These are phyloP conservation scores for Dyspetes luteomarginatus DNA, from an alignment of 2,888 invertebrate genomes.

Conservation along the genomic window DNA sequence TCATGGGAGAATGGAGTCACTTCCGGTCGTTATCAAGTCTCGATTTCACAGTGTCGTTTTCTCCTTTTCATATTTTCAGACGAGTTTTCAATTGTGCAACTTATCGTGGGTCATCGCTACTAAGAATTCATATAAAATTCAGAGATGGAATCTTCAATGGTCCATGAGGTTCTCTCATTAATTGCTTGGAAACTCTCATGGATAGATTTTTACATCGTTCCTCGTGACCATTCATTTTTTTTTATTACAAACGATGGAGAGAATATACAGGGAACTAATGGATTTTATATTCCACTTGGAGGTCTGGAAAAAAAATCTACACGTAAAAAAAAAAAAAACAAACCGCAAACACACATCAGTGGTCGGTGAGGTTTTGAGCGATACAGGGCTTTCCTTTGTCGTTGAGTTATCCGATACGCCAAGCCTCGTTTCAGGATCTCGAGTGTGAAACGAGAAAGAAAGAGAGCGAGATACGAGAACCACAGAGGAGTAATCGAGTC, in stretches of 20 bases:
- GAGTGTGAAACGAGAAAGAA: neutral
- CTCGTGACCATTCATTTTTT: too few relatives aligned
- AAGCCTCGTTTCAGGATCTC: neutral
- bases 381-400: neutral
- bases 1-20: constrained; percentile 3
- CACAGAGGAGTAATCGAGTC: constrained; percentile 1
- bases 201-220: neutral
- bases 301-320: too few relatives aligned
- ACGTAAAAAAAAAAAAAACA: neutral
- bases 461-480: neutral
- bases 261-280: too few relatives aligned
- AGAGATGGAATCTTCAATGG: neutral
- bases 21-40: constrained; percentile 21
- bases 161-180: neutral
- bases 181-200: neutral
- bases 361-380: neutral
- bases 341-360: neutral
- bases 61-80: neutral
- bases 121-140: constrained; percentile 5
- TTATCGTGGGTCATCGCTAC: neutral
- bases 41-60: constrained; percentile 32
- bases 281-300: too few relatives aligned
- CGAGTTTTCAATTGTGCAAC: neutral
- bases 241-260: too few relatives aligned
- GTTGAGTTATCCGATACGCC: neutral